Conservation (phyloP, 2,888 invertebrate species). For the Pseudococcus jackbeardsleyi region DNA sequence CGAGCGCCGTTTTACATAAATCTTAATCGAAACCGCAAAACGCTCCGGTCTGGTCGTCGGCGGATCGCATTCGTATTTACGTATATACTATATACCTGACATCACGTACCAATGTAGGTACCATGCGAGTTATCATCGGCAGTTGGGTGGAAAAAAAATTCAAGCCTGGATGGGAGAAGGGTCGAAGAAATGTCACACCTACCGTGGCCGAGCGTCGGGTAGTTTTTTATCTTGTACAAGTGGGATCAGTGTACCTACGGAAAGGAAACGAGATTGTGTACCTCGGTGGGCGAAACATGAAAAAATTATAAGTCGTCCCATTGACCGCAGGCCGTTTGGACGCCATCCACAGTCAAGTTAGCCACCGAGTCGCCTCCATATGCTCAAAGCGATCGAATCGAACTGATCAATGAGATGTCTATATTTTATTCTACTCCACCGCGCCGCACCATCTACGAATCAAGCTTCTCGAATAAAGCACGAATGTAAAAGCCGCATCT, state of each 20-base stretch:
- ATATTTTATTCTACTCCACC: too few species aligned
- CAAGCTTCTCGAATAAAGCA: too few species aligned
- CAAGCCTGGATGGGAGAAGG: not conserved
- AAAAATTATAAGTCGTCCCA: constrained; percentile 18
- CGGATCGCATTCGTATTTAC: not conserved
- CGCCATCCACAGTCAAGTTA: not conserved
- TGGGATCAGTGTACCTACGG: not conserved
- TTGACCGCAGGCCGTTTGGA: constrained; percentile 2
- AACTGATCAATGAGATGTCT: not conserved
- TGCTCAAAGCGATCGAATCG: not conserved
- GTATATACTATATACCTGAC: too few species aligned
- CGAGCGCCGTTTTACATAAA: constrained; percentile 16
- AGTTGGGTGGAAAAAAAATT: not conserved
- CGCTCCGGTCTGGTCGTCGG: not conserved
- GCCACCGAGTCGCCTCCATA: not conserved
- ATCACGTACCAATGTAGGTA: not conserved
- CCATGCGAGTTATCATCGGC: not conserved
- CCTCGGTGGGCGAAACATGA: constrained; percentile 37
- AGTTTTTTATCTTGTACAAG: constrained; percentile 2
- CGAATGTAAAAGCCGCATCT: too few species aligned
- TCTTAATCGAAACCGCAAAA: not conserved
- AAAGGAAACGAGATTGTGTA: constrained; percentile 20
- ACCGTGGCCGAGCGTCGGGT: not conserved
- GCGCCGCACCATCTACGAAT: too few species aligned
- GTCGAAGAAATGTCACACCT: constrained; percentile 24